Evolutionary conservation across 2,797 vertebrate species (phyloP).

Genomic region (Allobates femoralis): DNA sequence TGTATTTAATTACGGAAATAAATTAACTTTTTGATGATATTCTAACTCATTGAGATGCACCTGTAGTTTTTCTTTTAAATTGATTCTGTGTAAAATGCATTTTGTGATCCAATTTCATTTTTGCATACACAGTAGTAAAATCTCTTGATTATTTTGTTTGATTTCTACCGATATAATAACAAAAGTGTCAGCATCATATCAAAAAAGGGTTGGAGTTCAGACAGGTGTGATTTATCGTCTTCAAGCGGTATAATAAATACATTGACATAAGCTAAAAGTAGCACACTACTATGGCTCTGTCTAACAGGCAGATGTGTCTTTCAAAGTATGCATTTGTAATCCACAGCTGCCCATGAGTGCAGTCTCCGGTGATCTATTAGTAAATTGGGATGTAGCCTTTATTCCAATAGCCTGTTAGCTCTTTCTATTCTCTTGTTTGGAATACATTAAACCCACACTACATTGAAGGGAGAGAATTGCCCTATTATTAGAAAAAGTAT

Average conservation of each 20-base stretch:
- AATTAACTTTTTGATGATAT: no score
- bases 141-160: background rate
- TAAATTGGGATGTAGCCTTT: constrained; percentile 80
- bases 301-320: constrained; percentile 71
- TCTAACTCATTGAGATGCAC: no score
- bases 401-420: constrained; percentile 74
- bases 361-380: constrained; percentile 85
- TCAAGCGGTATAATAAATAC: constrained; percentile 58
- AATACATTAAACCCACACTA: constrained; percentile 79
- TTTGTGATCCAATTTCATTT: background rate
- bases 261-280: constrained; percentile 72
- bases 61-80: background rate
- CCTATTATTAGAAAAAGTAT: constrained; percentile 78
- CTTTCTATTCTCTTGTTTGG: constrained; percentile 73
- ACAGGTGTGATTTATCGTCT: constrained; percentile 2
- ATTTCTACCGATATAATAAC: background rate
- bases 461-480: constrained; percentile 74
- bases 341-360: constrained; percentile 71
- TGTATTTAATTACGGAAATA: no score
- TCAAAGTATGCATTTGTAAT: constrained; percentile 74
- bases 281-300: constrained; percentile 66
- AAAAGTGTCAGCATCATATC: background rate
- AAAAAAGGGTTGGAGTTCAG: background rate
- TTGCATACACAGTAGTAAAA: background rate
- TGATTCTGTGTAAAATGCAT: background rate